Evolutionary conservation across 2,888 invertebrate genomes (phyloP).

Genomic region (Alentia gelatinosa): DNA sequence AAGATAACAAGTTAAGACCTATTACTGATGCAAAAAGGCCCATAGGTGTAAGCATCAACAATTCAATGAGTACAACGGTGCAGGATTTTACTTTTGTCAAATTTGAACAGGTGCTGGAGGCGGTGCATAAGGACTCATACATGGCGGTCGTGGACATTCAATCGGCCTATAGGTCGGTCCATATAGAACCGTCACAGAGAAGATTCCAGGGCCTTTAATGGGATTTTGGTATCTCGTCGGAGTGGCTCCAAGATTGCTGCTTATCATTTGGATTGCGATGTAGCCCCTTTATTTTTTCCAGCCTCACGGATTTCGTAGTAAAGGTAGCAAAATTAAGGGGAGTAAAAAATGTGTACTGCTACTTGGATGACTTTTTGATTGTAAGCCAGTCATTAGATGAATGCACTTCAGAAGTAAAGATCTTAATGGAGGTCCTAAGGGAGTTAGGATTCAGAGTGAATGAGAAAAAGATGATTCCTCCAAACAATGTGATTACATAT

Average conservation of each 20-base stretch:
- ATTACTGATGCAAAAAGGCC: neutral
- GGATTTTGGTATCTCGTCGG: neutral
- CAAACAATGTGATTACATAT: neutral
- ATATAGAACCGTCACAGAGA: neutral
- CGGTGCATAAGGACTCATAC: neutral
- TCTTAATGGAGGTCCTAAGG: neutral
- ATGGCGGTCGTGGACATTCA: neutral
- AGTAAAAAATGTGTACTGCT: neutral
- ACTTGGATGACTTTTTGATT: neutral
- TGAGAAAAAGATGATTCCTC: neutral
- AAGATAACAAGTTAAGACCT: neutral
- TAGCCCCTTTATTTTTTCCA: neutral
- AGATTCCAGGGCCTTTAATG: neutral
- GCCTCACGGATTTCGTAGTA: neutral
- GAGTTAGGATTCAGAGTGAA: neutral
- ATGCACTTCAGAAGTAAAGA: neutral
- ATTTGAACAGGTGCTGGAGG: neutral
- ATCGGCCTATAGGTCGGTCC: neutral
- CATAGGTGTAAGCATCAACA: neutral
- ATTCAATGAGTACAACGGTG: neutral
- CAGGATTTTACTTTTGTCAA: neutral
- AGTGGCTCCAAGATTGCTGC: neutral
- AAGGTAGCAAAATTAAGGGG: neutral
- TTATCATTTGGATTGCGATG: neutral
- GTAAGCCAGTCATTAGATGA: neutral